These are phyloP conservation scores for Drosophila ezoana DNA, from an alignment of 2,888 invertebrate species.

Conservation along the genomic window DNA sequence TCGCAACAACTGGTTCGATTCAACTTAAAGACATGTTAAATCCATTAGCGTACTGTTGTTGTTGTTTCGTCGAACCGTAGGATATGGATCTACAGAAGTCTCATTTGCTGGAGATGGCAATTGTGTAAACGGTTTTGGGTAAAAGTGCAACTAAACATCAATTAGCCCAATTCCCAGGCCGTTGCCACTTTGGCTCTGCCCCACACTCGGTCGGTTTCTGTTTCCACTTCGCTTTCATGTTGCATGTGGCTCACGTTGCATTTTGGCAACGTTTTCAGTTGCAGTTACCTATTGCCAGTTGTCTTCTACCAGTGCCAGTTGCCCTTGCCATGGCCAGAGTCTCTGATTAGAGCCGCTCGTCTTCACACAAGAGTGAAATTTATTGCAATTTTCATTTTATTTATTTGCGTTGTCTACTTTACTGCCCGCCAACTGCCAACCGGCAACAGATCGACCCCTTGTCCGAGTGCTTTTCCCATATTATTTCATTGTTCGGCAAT, in stretches of 20 bases:
- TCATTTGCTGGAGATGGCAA: conserved; percentile 41
- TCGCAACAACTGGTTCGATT: conserved; percentile 28
- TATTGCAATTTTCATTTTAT: conserved; percentile 76
- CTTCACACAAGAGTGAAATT: conserved; percentile 77
- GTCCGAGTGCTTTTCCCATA: conserved; percentile 56
- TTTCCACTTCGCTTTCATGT: conserved; percentile 68
- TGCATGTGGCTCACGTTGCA: conserved; percentile 77
- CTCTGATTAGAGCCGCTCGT: conserved; percentile 74
- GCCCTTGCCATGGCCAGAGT: conserved; percentile 57
- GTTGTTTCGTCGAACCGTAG: conserved; percentile 13
- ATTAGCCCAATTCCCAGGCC: conserved; percentile 84
- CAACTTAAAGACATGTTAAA: conserved; percentile 47
- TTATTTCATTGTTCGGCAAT: conserved; percentile 66
- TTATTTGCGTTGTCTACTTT: conserved; percentile 49
- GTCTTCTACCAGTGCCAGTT: conserved; percentile 35
- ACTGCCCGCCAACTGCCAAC: conserved; percentile 7
- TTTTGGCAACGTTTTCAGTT: conserved; percentile 63
- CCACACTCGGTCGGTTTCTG: conserved; percentile 53
- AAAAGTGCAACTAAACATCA: conserved; percentile 84
- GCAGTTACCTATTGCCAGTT: conserved; percentile 33
- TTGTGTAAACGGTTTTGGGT: conserved; percentile 80
- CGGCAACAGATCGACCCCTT: conserved; percentile 31
- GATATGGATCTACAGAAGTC: conserved; percentile 51
- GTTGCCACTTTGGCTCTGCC: conserved; percentile 60
- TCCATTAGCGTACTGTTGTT: conserved; percentile 30